Percentiles rank a stretch among this genome's conserved stretches.
Conservation (phyloP, 2,888 invertebrate genomes). For the Alviniconcha strummeri region DNA sequence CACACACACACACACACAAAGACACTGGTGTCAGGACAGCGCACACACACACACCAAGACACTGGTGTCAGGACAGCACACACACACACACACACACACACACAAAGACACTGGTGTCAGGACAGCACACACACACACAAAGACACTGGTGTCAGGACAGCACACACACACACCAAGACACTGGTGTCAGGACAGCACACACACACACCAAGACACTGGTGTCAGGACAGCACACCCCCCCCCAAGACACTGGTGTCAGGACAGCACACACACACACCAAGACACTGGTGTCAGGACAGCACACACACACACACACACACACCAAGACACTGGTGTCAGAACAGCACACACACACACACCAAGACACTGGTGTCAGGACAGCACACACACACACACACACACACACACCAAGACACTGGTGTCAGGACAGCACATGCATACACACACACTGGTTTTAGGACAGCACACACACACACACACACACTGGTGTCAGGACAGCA, state of each 20-base stretch:
- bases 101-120: not conserved
- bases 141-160: not conserved
- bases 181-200: not conserved
- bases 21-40: too few relatives aligned
- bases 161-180: not conserved
- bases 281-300: not conserved
- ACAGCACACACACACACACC: not conserved
- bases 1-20: too few relatives aligned
- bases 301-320: not conserved
- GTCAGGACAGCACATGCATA: not conserved
- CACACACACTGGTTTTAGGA: not conserved
- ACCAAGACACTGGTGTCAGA: not conserved
- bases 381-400: slow-evolving; percentile 14
- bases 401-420: not conserved
- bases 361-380: not conserved
- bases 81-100: slow-evolving; percentile 15
- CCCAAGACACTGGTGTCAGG: too few relatives aligned
- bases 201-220: not conserved
- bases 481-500: not conserved
- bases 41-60: not conserved
- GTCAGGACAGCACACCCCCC: not conserved
- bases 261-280: not conserved
- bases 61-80: not conserved
- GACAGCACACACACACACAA: not conserved
- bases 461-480: not conserved